Evolutionary conservation across 2,888 invertebrate species (phyloP).

Genomic region (Creontiades dilutus): DNA sequence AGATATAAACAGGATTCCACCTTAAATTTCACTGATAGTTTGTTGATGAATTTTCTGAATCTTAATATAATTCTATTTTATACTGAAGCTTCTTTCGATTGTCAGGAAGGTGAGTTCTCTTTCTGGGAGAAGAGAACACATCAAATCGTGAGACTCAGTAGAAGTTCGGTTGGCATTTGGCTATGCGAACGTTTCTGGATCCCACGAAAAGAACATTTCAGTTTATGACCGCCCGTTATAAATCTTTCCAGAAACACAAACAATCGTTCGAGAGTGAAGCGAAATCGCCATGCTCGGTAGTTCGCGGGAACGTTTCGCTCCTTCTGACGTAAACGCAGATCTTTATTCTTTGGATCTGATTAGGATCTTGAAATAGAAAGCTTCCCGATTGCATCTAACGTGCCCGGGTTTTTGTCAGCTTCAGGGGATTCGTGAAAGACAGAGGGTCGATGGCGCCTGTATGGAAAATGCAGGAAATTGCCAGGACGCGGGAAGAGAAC

Average conservation of each 20-base stretch:
- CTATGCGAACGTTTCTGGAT: background rate
- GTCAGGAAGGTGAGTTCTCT: too few relatives aligned
- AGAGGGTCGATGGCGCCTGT: background rate
- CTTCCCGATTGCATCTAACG: conserved; percentile 39
- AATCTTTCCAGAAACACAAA: background rate
- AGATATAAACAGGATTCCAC: too few relatives aligned
- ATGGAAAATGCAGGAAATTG: background rate
- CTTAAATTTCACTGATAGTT: too few relatives aligned
- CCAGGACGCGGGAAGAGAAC: background rate
- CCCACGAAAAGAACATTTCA: conserved; percentile 8
- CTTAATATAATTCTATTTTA: too few relatives aligned
- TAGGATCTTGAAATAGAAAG: conserved; percentile 35
- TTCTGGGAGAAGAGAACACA: too few relatives aligned
- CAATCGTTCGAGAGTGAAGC: background rate
- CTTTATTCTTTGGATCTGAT: conserved; percentile 31
- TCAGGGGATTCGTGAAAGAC: conserved; percentile 32
- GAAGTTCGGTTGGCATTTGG: too few relatives aligned
- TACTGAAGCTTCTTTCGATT: too few relatives aligned
- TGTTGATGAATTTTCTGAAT: too few relatives aligned
- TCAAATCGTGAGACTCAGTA: too few relatives aligned
- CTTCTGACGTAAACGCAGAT: conserved; percentile 20
- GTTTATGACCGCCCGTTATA: background rate
- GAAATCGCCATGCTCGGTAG: conserved; percentile 28
- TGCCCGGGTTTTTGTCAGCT: conserved; percentile 5
- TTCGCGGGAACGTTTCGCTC: conserved; percentile 10